Evolutionary conservation across 37 sponge, comb jelly and placozoan genomes (phyloP).

Genomic region (Hexactinellida sp.): DNA sequence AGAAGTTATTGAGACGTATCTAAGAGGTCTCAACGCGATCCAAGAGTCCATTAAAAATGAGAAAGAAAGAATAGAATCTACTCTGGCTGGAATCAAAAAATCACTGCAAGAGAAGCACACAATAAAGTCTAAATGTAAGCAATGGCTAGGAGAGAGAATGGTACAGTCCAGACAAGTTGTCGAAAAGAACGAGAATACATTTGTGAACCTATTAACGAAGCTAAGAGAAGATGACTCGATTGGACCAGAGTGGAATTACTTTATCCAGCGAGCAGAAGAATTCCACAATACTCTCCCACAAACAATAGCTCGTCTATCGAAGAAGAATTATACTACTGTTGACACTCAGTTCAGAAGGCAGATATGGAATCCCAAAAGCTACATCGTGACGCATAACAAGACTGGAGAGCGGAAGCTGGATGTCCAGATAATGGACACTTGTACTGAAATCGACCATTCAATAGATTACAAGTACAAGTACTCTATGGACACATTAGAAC

Average conservation of each 20-base stretch:
- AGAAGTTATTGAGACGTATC: not conserved
- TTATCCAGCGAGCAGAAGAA: not conserved
- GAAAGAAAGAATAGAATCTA: not conserved
- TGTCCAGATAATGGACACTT: not conserved
- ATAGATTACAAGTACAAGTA: not conserved
- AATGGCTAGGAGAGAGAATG: not conserved
- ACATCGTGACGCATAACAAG: not conserved
- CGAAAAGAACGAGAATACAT: not conserved
- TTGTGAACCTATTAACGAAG: not conserved
- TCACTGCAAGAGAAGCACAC: not conserved
- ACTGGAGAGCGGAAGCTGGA: not conserved
- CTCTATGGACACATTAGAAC: not conserved
- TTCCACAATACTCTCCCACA: not conserved
- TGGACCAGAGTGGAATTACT: conserved; percentile 6
- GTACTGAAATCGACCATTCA: not conserved
- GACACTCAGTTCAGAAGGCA: not conserved
- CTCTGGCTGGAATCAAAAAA: not conserved
- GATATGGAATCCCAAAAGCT: not conserved
- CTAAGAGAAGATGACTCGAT: not conserved
- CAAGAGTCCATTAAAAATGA: not conserved
- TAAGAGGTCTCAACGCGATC: not conserved
- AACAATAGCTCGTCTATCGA: not conserved
- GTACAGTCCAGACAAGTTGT: not conserved
- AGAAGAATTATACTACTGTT: not conserved
- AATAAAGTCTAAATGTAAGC: not conserved